Percentiles rank a stretch among this genome's conserved stretches.
Conservation (phyloP, 2,113 vertebrate genomes). For the Pithys albifrons region DNA sequence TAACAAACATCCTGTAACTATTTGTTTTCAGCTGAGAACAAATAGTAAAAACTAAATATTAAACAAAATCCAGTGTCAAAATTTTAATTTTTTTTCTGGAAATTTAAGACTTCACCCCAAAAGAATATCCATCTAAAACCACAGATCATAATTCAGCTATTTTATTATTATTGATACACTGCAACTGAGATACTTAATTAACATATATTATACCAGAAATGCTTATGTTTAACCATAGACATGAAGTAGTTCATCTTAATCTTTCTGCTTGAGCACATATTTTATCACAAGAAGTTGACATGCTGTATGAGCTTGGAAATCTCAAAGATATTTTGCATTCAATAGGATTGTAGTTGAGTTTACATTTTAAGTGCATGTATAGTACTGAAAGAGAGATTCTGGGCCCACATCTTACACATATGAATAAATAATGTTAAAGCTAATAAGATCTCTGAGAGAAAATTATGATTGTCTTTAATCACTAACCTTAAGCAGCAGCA, state of each 20-base stretch:
- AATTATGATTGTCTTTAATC: slow-evolving; percentile 97
- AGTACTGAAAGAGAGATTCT: slow-evolving; percentile 53
- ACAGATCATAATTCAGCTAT: background rate
- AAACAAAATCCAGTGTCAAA: background rate
- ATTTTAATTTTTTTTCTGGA: background rate
- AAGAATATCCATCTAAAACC: background rate
- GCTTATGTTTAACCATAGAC: background rate
- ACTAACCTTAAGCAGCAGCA: slow-evolving; percentile 91
- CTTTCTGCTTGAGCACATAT: background rate
- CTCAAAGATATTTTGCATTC: slow-evolving; percentile 54
- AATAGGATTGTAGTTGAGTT: slow-evolving; percentile 47
- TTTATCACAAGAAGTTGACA: slow-evolving; percentile 41
- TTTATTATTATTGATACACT: background rate
- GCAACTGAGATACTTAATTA: background rate
- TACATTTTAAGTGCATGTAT: slow-evolving; percentile 64
- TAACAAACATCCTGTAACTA: background rate
- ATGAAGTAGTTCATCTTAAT: slow-evolving; percentile 31
- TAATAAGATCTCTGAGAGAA: slow-evolving; percentile 90
- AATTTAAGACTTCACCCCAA: background rate
- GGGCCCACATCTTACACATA: slow-evolving; percentile 77
- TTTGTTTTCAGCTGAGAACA: background rate
- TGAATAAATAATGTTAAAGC: slow-evolving; percentile 92
- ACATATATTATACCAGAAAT: background rate
- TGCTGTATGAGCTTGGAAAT: slow-evolving; percentile 47
- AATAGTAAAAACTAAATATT: background rate